Percentiles rank a stretch among this genome's conserved stretches.
phyloP scores from a whole-genome alignment of 1,140 invertebrate genomes.

The Papilio helenus region DNA sequence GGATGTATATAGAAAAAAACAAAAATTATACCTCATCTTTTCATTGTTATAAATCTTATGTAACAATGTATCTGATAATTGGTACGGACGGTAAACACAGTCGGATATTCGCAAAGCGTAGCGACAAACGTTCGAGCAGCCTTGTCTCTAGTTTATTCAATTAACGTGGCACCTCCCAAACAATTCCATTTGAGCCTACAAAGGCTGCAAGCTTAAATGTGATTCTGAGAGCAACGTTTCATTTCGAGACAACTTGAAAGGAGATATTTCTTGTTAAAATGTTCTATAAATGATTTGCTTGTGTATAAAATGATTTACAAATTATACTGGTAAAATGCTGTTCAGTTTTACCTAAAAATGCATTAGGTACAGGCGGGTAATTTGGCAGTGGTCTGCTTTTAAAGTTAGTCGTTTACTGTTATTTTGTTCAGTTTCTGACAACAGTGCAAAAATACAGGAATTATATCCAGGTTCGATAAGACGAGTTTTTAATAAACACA shows the following conservation, averaged over 20 bases:
- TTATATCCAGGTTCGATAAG: neutral
- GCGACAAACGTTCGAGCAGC: neutral
- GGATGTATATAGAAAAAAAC: too few species aligned
- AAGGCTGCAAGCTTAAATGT: conserved; percentile 24
- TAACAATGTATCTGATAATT: neutral
- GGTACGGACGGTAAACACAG: neutral
- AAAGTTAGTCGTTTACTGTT: too few species aligned
- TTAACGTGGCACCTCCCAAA: conserved; percentile 11
- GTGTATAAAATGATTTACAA: neutral
- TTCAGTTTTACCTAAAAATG: too few species aligned
- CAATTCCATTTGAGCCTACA: conserved; percentile 22
- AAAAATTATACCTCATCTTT: too few species aligned
- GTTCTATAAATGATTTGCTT: neutral
- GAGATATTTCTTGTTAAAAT: neutral
- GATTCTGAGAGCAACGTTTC: conserved; percentile 12
- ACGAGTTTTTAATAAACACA: neutral
- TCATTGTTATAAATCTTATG: too few species aligned
- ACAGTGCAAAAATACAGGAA: neutral
- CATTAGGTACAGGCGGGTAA: too few species aligned
- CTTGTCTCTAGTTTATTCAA: conserved; percentile 22
- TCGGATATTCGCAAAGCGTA: neutral
- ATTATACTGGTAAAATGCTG: too few species aligned
- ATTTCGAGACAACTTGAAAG: conserved; percentile 2
- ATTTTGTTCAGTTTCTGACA: neutral
- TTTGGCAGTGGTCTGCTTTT: too few species aligned